Evolutionary conservation across 1,140 invertebrate species (phyloP).

Genomic region (Stegodyphus mimosarum): DNA sequence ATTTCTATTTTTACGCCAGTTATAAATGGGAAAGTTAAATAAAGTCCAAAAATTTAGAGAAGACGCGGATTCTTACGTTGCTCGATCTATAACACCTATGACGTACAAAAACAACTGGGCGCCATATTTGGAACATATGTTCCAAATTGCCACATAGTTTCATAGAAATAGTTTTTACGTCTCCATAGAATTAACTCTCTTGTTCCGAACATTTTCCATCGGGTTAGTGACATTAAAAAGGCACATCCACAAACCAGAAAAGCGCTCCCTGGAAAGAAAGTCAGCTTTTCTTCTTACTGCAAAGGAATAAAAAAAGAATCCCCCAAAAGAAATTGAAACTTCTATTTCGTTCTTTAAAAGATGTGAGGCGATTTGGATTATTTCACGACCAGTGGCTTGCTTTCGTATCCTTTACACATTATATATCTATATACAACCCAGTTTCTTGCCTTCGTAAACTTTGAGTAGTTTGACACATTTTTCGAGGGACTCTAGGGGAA

Average conservation of each 20-base stretch:
- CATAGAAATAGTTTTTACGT: conserved; percentile 14
- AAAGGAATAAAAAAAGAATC: too few species aligned
- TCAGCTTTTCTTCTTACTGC: too few species aligned
- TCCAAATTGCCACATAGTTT: conserved; percentile 26
- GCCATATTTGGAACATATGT: conserved; percentile 15
- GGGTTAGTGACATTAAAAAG: conserved; percentile 49
- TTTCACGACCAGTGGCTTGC: conserved; percentile 3
- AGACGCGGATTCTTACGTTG: too few species aligned
- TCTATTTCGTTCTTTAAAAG: conserved; percentile 20
- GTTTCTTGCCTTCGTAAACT: conserved; percentile 42
- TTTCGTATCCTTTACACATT: neutral
- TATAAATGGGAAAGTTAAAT: too few species aligned
- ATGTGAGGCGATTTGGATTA: conserved; percentile 45
- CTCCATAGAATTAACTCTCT: conserved; percentile 34
- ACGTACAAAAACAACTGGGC: conserved; percentile 23
- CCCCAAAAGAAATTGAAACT: conserved; percentile 9
- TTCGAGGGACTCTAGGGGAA: conserved; percentile 21
- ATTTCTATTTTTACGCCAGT: too few species aligned
- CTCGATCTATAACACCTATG: too few species aligned
- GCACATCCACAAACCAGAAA: conserved; percentile 15
- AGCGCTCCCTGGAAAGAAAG: conserved; percentile 2
- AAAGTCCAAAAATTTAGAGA: too few species aligned
- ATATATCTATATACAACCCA: conserved; percentile 19
- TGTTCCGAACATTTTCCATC: conserved; percentile 11
- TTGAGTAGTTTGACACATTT: conserved; percentile 56